Evolutionary conservation across 2,797 vertebrate species (phyloP).

Genomic region (Labeo calbasu): DNA sequence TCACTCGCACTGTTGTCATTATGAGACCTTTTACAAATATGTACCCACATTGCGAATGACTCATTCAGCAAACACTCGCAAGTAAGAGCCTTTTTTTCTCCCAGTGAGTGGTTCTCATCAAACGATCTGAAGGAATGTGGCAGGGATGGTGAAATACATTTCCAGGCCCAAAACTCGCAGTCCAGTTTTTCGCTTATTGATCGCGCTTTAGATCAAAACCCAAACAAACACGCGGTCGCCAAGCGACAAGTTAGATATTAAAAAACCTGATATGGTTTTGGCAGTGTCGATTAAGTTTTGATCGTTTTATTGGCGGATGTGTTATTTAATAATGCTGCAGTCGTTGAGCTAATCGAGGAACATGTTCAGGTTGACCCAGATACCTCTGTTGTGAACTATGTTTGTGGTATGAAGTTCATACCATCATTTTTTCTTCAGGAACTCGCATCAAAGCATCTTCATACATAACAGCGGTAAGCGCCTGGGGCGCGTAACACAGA

Average conservation of each 20-base stretch:
- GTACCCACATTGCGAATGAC: constrained; percentile 59
- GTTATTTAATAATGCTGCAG: constrained; percentile 18
- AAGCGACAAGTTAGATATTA: constrained; percentile 56
- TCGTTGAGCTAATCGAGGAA: not conserved
- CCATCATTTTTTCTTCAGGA: not conserved
- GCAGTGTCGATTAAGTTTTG: constrained; percentile 39
- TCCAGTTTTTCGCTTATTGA: constrained; percentile 44
- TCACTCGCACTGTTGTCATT: constrained; percentile 59
- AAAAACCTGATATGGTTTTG: constrained; percentile 30
- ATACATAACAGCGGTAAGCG: not conserved
- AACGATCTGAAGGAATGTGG: constrained; percentile 63
- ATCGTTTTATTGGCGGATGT: constrained; percentile 27
- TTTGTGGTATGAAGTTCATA: not conserved
- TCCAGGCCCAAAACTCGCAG: constrained; percentile 47
- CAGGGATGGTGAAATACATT: constrained; percentile 59
- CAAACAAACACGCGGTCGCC: constrained; percentile 55
- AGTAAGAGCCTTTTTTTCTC: constrained; percentile 20
- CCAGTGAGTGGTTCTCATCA: constrained; percentile 60
- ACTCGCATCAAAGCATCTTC: constrained; percentile 2
- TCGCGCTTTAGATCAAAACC: constrained; percentile 51
- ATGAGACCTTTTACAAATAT: constrained; percentile 64
- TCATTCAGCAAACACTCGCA: constrained; percentile 64
- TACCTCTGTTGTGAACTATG: not conserved
- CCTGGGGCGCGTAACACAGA: not conserved
- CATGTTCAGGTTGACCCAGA: not conserved